phyloP scores from a whole-genome alignment of 1,140 invertebrate genomes.

The Heliconius eleuchia region DNA sequence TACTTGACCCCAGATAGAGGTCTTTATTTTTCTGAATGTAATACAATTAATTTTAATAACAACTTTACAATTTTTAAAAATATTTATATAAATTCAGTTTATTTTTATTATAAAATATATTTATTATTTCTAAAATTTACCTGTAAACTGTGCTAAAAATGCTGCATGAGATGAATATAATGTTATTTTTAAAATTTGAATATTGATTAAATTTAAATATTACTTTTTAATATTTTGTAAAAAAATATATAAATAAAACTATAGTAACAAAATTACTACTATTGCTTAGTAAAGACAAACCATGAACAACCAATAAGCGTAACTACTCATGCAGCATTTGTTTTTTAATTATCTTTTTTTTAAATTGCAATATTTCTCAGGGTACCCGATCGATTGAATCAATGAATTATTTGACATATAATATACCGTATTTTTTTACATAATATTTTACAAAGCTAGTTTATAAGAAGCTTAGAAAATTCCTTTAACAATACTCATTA shows the following conservation, averaged over 20 bases:
- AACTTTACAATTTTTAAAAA: neutral
- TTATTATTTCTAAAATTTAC: neutral
- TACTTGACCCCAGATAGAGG: neutral
- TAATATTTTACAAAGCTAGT: slow-evolving; percentile 29
- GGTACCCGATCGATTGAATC: neutral
- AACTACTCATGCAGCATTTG: neutral
- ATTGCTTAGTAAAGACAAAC: neutral
- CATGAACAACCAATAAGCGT: neutral
- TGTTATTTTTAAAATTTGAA: neutral
- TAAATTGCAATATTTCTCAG: neutral
- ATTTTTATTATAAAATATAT: neutral
- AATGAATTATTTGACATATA: neutral
- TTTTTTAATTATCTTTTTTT: neutral
- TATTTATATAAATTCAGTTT: neutral
- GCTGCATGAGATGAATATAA: neutral
- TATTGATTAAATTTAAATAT: neutral
- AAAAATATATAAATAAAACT: neutral
- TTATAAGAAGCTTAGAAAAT: slow-evolving; percentile 55
- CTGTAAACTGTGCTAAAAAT: neutral
- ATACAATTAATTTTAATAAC: neutral
- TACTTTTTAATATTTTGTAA: no score
- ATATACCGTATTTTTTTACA: slow-evolving; percentile 18
- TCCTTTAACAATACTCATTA: slow-evolving; percentile 77
- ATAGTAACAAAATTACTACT: neutral
- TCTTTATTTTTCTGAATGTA: neutral